Evolutionary conservation across 1,140 invertebrate species (phyloP).

Genomic region (Dryas iulia): DNA sequence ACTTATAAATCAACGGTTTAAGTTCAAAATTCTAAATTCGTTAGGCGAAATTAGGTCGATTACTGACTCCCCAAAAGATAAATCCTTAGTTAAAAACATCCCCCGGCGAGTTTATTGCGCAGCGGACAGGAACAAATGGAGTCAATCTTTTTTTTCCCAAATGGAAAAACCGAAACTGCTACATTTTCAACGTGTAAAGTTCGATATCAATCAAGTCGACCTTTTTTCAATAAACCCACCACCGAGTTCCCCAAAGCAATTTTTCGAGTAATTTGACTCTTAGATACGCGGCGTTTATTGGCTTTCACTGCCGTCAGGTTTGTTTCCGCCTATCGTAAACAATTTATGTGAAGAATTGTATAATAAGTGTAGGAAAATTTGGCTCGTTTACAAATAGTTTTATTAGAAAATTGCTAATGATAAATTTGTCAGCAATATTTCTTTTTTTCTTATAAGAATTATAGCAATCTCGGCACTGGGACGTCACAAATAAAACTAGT

Average conservation of each 20-base stretch:
- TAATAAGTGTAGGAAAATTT: neutral
- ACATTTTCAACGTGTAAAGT: conserved; percentile 73
- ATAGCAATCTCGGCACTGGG: conserved; percentile 3
- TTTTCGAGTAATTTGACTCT: conserved; percentile 73
- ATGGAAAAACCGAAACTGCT: conserved; percentile 69
- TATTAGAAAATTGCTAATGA: neutral
- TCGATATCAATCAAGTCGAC: conserved; percentile 74
- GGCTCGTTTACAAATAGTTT: conserved; percentile 9
- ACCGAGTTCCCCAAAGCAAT: conserved; percentile 59
- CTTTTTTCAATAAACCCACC: conserved; percentile 76
- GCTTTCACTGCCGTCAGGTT: conserved; percentile 8
- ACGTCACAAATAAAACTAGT: conserved; percentile 27
- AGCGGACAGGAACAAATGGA: conserved; percentile 75
- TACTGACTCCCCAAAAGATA: conserved; percentile 62
- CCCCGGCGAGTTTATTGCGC: conserved; percentile 68
- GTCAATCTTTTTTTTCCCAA: conserved; percentile 73
- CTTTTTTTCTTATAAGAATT: neutral
- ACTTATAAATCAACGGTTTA: conserved; percentile 51
- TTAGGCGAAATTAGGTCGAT: conserved; percentile 58
- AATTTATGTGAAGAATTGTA: conserved; percentile 10
- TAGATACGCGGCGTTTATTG: conserved; percentile 54
- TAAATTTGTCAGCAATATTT: neutral
- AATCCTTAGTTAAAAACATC: conserved; percentile 72
- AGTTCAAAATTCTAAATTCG: conserved; percentile 57
- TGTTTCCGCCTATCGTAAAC: conserved; percentile 12